phyloP scores from a whole-genome alignment of 2,797 vertebrate species.

The Typhlichthys subterraneus region DNA sequence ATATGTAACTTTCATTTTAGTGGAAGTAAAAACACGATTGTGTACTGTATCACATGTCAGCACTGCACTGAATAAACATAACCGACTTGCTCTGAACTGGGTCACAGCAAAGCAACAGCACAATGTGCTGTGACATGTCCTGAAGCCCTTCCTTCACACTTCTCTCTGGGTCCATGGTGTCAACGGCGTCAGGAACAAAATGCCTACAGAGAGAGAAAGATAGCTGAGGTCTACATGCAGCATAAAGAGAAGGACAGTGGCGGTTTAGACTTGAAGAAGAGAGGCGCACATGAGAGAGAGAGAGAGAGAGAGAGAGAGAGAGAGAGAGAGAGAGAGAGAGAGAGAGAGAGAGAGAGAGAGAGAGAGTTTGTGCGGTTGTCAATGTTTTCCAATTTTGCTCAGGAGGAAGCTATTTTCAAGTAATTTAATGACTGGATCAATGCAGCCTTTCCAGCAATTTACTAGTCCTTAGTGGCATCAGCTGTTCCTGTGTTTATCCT shows the following conservation, averaged over 20 bases:
- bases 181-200: slow-evolving; percentile 88
- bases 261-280: slow-evolving; percentile 45
- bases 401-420: slow-evolving; percentile 59
- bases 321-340: slow-evolving; percentile 39
- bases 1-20: slow-evolving; percentile 5
- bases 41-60: slow-evolving; percentile 2
- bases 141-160: slow-evolving; percentile 92
- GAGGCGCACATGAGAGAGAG: slow-evolving; percentile 53
- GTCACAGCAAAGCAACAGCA: slow-evolving; percentile 78
- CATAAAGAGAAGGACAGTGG: slow-evolving; percentile 35
- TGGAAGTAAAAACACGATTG: slow-evolving; percentile 9
- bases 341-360: slow-evolving; percentile 18
- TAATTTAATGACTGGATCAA: slow-evolving; percentile 57
- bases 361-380: slow-evolving; percentile 36
- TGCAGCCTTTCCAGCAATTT: slow-evolving; percentile 48
- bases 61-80: slow-evolving; percentile 9
- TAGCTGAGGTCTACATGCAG: slow-evolving; percentile 36
- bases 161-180: slow-evolving; percentile 86
- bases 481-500: slow-evolving; percentile 43
- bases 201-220: slow-evolving; percentile 61
- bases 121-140: slow-evolving; percentile 90
- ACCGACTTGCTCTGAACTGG: slow-evolving; percentile 65
- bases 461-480: slow-evolving; percentile 50
- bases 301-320: slow-evolving; percentile 42
- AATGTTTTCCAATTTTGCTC: slow-evolving; percentile 65